phyloP scores from a whole-genome alignment of 2,888 invertebrate genomes.

The Zaprionus lineosus region DNA sequence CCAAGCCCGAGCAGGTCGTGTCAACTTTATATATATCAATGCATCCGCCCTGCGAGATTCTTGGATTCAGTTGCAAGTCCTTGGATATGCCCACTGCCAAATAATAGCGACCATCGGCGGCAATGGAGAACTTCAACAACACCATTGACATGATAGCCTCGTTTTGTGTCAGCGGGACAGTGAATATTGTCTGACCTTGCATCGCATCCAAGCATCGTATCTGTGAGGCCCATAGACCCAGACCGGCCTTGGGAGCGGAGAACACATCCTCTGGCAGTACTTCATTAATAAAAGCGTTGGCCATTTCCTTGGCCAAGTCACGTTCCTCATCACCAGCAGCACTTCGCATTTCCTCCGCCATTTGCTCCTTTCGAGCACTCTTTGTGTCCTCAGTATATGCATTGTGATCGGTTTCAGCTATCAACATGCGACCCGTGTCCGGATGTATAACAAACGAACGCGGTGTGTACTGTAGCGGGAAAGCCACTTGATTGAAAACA shows the following conservation, averaged over 20 bases:
- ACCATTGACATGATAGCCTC: conserved; percentile 96
- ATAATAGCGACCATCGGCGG: conserved; percentile 84
- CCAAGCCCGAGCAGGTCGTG: conserved; percentile 91
- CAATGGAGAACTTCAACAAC: conserved; percentile 89
- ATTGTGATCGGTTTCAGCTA: conserved; percentile 99
- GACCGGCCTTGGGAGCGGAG: conserved; percentile 97
- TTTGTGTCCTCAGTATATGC: conserved; percentile 99
- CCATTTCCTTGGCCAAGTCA: conserved; percentile 98
- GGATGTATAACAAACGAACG: conserved; percentile 96
- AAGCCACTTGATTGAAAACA: conserved; percentile 97
- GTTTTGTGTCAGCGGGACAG: conserved; percentile 95
- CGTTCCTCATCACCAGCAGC: conserved; percentile 98
- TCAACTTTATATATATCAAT: conserved; percentile 91
- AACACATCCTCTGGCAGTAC: conserved; percentile 96
- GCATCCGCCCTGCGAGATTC: conserved; percentile 91
- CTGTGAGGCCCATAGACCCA: conserved; percentile 97
- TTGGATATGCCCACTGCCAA: conserved; percentile 96
- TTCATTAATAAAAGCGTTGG: conserved; percentile 97
- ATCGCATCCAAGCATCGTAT: conserved; percentile 94
- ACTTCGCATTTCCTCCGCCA: conserved; percentile 99
- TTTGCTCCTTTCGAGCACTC: conserved; percentile 93
- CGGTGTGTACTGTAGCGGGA: conserved; percentile 97
- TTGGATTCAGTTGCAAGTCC: conserved; percentile 94
- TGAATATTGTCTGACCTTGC: conserved; percentile 89
- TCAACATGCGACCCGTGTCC: conserved; percentile 93